Base-by-base conservation (phyloP, 2,888 invertebrate genomes). In the Temnothorax rugatulus region DNA sequence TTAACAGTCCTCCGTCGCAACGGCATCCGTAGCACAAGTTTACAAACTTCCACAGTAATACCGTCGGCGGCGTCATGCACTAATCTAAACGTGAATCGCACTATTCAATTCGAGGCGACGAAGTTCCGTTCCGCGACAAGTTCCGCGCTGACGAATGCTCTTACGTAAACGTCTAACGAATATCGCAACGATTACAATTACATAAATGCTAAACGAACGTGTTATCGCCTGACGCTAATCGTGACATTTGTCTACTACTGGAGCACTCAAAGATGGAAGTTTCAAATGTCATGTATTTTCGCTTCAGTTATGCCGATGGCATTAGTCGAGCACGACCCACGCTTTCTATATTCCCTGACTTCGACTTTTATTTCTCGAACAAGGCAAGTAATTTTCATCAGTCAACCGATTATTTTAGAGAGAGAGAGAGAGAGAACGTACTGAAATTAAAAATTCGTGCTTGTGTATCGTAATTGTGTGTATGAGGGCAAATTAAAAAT, bases 51-150 rank as follows among this genome's bases (percentile, higher is more conserved):
- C 59, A 59, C 73, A 25, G 38, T 71, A 71, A 71, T 81, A 81
- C 79, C 21, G 29, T 29, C 29, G 47, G 38, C 71, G 54, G 73
- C 73, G 59, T 71, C 71, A 81, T 71, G 71, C 34, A 50, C 79
- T 81, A 71, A 81, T 81, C 73, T 81, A 81, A 81, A 81, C 79
- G 71, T 59, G 71, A 79, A 59, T 81, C 59, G 59, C 3, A 13
- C 73, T 50, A 71, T 71, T 81, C 79, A 79, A 79, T 79, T 79
- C 59, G 47, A 81, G 18, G 71, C 38, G 47, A 73, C 71, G 5
- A 71, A 81, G 25, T 81, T 81, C 57, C 47, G 44, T 38, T 52
- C 25, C 34, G 41, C 41, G 21, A 7, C 34, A 54, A 64, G 21
- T 75, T 75, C 5, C 21, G 8, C 59, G 21, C 50, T 38, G 52